Evolutionary conservation across 2,113 vertebrate species (phyloP).

Genomic region (Hemiscyllium ocellatum): DNA sequence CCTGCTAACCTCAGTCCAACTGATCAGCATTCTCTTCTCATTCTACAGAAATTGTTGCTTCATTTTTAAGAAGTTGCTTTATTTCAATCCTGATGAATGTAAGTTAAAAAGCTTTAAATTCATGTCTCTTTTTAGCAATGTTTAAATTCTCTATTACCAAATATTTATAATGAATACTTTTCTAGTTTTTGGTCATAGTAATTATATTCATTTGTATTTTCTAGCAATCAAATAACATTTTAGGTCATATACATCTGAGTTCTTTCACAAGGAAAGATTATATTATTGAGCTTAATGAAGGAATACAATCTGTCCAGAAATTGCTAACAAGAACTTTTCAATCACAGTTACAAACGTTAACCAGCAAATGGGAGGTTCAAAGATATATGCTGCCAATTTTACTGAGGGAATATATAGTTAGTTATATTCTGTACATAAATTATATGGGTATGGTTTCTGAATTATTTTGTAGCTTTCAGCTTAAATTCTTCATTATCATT

Average conservation of each 20-base stretch:
- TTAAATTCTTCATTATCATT: neutral
- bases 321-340: neutral
- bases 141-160: too few species aligned
- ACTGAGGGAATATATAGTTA: neutral
- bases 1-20: too few species aligned
- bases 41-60: too few species aligned
- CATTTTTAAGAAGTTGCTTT: too few species aligned
- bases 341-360: neutral
- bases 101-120: too few species aligned
- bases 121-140: too few species aligned
- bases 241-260: neutral
- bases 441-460: neutral
- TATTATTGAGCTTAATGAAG: neutral
- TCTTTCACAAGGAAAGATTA: neutral
- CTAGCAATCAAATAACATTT: neutral
- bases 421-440: slow-evolving; percentile 4
- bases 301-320: neutral
- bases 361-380: neutral
- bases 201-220: neutral
- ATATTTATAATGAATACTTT: too few species aligned
- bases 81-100: too few species aligned
- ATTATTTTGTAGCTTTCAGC: neutral
- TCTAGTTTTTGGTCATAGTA: too few species aligned
- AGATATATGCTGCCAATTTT: slow-evolving; percentile 17
- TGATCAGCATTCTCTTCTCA: too few species aligned